These are phyloP conservation scores for Nanorana parkeri DNA, from an alignment of 2,113 vertebrate genomes.

Conservation along the genomic window DNA sequence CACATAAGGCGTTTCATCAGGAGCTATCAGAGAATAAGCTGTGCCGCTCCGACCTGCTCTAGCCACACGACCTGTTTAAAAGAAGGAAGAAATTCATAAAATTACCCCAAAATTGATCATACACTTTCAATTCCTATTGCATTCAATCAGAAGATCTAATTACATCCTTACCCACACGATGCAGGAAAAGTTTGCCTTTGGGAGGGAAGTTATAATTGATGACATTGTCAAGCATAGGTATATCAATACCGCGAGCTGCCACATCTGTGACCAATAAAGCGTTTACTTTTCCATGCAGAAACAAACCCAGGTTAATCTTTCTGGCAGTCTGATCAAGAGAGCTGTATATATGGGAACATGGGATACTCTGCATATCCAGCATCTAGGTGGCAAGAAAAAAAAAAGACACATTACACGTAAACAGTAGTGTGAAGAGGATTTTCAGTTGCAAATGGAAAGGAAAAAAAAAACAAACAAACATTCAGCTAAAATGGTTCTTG, in stretches of 20 bases:
- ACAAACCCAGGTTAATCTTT: constrained; percentile 96
- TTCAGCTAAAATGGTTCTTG: too few relatives aligned
- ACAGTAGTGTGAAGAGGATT: background rate
- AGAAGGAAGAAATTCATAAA: background rate
- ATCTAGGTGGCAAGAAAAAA: constrained; percentile 69
- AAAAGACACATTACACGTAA: background rate
- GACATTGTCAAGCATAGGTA: constrained; percentile 94
- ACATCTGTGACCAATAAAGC: constrained; percentile 93
- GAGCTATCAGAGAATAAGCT: constrained; percentile 87
- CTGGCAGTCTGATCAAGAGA: constrained; percentile 94
- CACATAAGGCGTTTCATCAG: constrained; percentile 86
- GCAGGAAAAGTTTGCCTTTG: constrained; percentile 93
- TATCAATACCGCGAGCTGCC: constrained; percentile 93
- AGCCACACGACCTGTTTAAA: constrained; percentile 84
- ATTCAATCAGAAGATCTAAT: background rate
- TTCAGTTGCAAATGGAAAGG: background rate
- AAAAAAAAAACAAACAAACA: background rate
- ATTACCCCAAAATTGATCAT: background rate
- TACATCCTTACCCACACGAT: constrained; percentile 88
- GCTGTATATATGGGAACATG: constrained; percentile 93
- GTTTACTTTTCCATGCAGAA: constrained; percentile 87
- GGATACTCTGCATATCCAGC: constrained; percentile 78
- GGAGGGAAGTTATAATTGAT: constrained; percentile 97
- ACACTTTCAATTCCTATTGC: background rate
- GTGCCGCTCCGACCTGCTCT: constrained; percentile 88